Evolutionary conservation across 2,113 vertebrate genomes (phyloP).

Genomic region (Caranx melampygus): DNA sequence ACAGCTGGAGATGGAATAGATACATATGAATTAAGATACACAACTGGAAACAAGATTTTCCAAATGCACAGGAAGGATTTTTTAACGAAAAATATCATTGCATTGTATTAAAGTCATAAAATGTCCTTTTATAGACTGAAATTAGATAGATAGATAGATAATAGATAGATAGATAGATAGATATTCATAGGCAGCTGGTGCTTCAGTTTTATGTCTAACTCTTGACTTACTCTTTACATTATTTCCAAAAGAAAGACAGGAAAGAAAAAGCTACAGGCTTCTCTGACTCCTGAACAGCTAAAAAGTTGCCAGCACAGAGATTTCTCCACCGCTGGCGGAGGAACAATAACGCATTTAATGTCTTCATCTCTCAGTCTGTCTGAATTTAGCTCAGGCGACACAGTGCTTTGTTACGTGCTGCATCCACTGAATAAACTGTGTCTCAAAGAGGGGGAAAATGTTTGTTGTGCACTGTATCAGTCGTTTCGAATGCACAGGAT

Average conservation of each 20-base stretch:
- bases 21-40: neutral
- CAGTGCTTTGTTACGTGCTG: constrained; percentile 10
- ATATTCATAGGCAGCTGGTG: no score
- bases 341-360: constrained; percentile 20
- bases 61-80: neutral
- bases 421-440: constrained; percentile 1
- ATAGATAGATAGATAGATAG: no score
- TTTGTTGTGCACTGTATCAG: neutral
- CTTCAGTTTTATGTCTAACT: neutral
- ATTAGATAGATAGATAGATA: neutral
- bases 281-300: neutral
- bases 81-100: neutral
- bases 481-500: neutral
- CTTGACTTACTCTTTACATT: constrained; percentile 1
- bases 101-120: neutral
- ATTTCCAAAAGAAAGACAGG: neutral
- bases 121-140: neutral
- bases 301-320: constrained; percentile 12
- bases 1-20: neutral
- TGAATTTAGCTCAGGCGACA: neutral
- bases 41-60: neutral
- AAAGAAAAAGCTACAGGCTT: neutral
- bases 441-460: neutral
- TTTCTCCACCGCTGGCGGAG: constrained; percentile 10
- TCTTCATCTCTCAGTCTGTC: constrained; percentile 26